Evolutionary conservation across 2,113 vertebrate species (phyloP), one percentile per base, ranked within the genome.

Genomic region (Dromaius novaehollandiae): DNA sequence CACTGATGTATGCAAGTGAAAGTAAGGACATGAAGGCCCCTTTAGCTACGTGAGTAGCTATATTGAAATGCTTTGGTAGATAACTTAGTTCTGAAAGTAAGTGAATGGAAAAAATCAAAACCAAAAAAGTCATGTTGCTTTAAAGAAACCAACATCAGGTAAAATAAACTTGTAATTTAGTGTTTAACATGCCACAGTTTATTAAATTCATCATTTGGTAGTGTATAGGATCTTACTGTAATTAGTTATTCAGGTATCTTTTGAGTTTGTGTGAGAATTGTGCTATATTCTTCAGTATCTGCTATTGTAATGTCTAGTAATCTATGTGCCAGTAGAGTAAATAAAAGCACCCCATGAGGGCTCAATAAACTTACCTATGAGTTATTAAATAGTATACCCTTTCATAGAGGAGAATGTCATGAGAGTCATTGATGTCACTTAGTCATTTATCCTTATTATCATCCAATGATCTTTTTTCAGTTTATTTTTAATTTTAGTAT

Each of bases 21-120:
- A 99, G 99, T 98, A 99, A 99, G 98, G 99, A 99, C 98, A 99
- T 99, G 99, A 99, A 99, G 98, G 99, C 99, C 86, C 99, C 99
- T 81, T 99, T 99, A 91, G 99, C 99, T 98, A 99, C 99, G 99
- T 99, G 98, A 99, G 99, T 99, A 98, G 98, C 98, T 99, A 97
- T 98, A 98, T 99, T 98, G 97, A 94, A 97, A 97, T 96, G 96
- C 97, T 98, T 98, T 98, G 97, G 97, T 98, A 98, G 98, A 98
- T 98, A 98, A 97, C 93, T 70, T 98, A 98, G 96, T 98, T 65
- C 97, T 98, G 89, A 97, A 95, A 98, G 97, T 98, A 98, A 98
- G 97, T 97, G 96, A 96, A 86, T 92, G 28, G 85, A 94, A 94
- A 78, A 94, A 90, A 61, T 89, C 90, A 63, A 82, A 97, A 66